These are phyloP conservation scores for Heterodera filipjevi DNA, from an alignment of 2,888 invertebrate species.

Conservation along the genomic window DNA sequence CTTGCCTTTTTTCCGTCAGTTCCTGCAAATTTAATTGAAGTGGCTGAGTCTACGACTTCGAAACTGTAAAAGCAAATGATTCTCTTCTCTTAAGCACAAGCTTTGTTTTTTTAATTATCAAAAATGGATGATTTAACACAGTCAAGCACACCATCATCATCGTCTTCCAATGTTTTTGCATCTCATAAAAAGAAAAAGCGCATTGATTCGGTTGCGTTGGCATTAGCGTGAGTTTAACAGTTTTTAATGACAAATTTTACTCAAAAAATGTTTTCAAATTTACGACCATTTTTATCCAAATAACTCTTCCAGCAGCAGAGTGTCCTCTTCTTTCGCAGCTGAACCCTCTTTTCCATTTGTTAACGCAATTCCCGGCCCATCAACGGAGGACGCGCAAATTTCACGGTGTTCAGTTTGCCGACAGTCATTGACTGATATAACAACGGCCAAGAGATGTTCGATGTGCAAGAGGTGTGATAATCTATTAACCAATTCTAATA, in stretches of 20 bases:
- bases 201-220: slow-evolving; percentile 7
- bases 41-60: background rate
- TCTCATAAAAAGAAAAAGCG: slow-evolving; percentile 14
- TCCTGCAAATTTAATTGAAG: too few species aligned
- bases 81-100: too few species aligned
- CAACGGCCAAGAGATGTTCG: background rate
- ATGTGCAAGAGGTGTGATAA: slow-evolving; percentile 13
- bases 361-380: background rate
- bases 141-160: background rate
- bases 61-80: too few species aligned
- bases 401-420: background rate
- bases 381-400: background rate
- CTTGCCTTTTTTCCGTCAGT: too few species aligned
- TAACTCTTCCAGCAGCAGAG: background rate
- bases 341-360: background rate
- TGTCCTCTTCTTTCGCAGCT: background rate
- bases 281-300: background rate
- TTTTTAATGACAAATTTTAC: background rate
- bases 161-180: background rate
- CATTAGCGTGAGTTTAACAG: background rate
- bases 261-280: background rate
- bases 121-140: background rate
- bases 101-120: background rate
- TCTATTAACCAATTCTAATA: too few species aligned
- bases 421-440: background rate